Base-by-base conservation (phyloP, 2,888 invertebrate species). In the Zaprionus obscuricornis region DNA sequence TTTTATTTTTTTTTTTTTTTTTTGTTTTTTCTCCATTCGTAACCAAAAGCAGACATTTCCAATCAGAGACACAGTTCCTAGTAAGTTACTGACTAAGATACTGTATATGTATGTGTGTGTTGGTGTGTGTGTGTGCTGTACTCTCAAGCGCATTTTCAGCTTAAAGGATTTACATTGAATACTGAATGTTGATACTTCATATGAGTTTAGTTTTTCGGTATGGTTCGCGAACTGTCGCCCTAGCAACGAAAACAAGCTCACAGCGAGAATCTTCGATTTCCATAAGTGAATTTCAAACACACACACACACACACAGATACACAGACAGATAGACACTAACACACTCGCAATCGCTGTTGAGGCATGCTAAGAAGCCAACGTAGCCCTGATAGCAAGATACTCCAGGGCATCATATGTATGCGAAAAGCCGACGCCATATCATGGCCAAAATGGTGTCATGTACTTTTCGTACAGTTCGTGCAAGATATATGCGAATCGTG, bases 91-190 rank as follows among this genome's bases (percentile, higher is more conserved):
- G 14, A n/a, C n/a, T 11, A n/a, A 20, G 11, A n/a, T 14, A 27
- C 34, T 37, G 20, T 26, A 20, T 34, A 18, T 45, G 45, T 11
- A 20, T 33, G 14, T 16, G 39, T 36, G 26, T 31, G 27, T 26
- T 22, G 10, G 43, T 54, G 39, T 37, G 17, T 43, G 37, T 31
- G 29, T 29, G 14, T 24, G 31, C 24, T 59, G 64, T 67, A 69
- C 49, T 49, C 56, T 47, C 56, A 50, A 81, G 81, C 77, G 79
- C 81, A 85, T 84, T 85, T 85, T 33, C 57, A 65, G 86, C 86
- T 85, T 84, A 79, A 83, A 81, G 81, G 86, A 85, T 85, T 79
- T 85, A 73, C 86, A 83, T 81, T 84, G 86, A 83, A 76, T 76
- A 76, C 86, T 52, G 81, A 84, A 83, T 79, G 81, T 76, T 85